Conservation (phyloP, 2,888 invertebrate species). For the Nowickia ferox region DNA sequence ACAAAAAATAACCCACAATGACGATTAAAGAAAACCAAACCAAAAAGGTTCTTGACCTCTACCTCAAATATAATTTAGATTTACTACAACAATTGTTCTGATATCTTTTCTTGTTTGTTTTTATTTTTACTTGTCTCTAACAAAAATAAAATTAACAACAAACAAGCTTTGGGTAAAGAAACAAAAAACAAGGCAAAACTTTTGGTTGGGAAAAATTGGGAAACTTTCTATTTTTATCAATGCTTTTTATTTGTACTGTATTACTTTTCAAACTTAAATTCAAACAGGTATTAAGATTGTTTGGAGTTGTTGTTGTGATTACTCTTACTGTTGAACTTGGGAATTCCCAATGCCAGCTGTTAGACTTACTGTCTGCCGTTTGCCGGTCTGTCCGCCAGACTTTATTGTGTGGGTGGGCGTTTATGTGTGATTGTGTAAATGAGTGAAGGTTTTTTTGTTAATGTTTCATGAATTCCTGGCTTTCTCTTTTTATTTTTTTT, state of each 20-base stretch:
- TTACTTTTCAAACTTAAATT: conserved; percentile 66
- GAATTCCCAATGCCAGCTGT: conserved; percentile 72
- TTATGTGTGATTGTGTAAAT: conserved; percentile 59
- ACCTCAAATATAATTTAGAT: conserved; percentile 34
- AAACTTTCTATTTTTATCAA: conserved; percentile 71
- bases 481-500: conserved; percentile 32
- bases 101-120: neutral
- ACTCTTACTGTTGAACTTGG: conserved; percentile 62
- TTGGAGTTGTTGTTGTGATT: conserved; percentile 44
- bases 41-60: conserved; percentile 66
- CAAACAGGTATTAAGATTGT: conserved; percentile 70
- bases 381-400: neutral
- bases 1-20: conserved; percentile 4
- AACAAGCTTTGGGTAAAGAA: conserved; percentile 21
- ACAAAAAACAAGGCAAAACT: conserved; percentile 51
- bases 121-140: neutral
- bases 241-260: conserved; percentile 45
- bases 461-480: conserved; percentile 18
- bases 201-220: conserved; percentile 58
- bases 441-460: conserved; percentile 40
- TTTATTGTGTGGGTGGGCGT: conserved; percentile 48
- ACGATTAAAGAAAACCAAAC: neutral
- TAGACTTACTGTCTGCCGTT: conserved; percentile 53
- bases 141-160: conserved; percentile 53
- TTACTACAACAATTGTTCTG: conserved; percentile 22